Base-by-base conservation (phyloP, 2,797 vertebrate species). In the Rhinella marina region DNA sequence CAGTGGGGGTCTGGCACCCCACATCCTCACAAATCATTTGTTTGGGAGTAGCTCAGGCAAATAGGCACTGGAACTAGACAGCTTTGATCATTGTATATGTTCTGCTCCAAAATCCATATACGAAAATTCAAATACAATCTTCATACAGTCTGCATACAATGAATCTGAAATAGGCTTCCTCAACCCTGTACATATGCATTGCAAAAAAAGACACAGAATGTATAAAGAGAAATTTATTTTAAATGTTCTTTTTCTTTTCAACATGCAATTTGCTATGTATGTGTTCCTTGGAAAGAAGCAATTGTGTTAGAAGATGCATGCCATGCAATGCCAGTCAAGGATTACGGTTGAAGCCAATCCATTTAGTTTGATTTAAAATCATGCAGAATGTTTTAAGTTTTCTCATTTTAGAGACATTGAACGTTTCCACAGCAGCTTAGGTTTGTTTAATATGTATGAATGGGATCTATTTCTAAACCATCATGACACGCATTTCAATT, bases 371-470 rank as follows among this genome's bases (percentile, higher is more conserved):
- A 70, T 70, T 56, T 70, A 6, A 64, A 52, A 68, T 70, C 14
- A 56, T 70, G 25, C 19, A 27, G 25, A 50, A 66, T 82, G 48
- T 62, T 25, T 57, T 23, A n/a, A 41, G 12, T 70, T 82, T 82
- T 54, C 25, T 64, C 41, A 66, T 81, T 81, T 66, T 48, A 27
- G 14, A 54, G 73, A 54, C 73, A 78, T 86, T 86, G 79, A 61
- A 48, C 0, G 21, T 86, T 86, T 86, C 73, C 73, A 86, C 54
- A 54, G 75, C 13, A 78, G 79, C 84, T 13, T 56, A 23, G 48
- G 48, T 86, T 78, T 86, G 41, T 62, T 68, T 78, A 78, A 52
- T 54, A 79, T 86, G 75, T 86, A 41, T 77, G 73, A 78, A 86
- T 54, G 25, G 32, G n/a, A 79, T 86, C 79, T 75, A 61, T 79